Evolutionary conservation across 2,797 vertebrate genomes (phyloP).

Genomic region (Enteromius treurensis): DNA sequence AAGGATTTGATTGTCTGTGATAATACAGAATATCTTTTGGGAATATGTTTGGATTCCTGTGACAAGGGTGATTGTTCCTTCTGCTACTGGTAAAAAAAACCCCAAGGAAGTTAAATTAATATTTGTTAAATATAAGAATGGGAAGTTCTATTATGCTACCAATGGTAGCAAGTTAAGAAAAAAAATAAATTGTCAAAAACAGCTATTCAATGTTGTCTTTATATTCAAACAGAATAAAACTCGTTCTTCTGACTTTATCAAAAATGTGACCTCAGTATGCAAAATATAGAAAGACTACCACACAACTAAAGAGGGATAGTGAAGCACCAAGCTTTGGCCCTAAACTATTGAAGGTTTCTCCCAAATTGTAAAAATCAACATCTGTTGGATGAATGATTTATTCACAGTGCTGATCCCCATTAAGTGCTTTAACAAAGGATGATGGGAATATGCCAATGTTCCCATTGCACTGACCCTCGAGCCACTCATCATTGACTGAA

Average conservation of each 20-base stretch:
- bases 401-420: conserved; percentile 40
- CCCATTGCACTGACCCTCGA: conserved; percentile 88
- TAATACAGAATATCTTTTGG: not conserved
- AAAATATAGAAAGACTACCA: not conserved
- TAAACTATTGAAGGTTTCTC: not conserved
- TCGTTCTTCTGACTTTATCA: not conserved
- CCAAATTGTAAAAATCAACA: not conserved
- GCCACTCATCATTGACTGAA: conserved; percentile 92
- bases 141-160: not conserved
- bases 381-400: conserved; percentile 2
- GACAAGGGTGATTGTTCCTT: not conserved
- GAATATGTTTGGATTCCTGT: not conserved
- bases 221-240: not conserved
- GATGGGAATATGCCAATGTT: conserved; percentile 91
- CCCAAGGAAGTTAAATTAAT: not conserved
- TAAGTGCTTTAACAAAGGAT: conserved; percentile 79
- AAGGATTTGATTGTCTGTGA: not conserved
- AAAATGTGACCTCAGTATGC: not conserved
- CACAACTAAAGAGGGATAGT: not conserved
- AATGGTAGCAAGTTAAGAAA: not conserved
- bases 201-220: not conserved
- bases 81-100: not conserved
- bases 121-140: not conserved
- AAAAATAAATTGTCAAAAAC: not conserved
- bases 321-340: not conserved